phyloP scores from a whole-genome alignment of 2,888 invertebrate genomes.

The Apodemia mormo region DNA sequence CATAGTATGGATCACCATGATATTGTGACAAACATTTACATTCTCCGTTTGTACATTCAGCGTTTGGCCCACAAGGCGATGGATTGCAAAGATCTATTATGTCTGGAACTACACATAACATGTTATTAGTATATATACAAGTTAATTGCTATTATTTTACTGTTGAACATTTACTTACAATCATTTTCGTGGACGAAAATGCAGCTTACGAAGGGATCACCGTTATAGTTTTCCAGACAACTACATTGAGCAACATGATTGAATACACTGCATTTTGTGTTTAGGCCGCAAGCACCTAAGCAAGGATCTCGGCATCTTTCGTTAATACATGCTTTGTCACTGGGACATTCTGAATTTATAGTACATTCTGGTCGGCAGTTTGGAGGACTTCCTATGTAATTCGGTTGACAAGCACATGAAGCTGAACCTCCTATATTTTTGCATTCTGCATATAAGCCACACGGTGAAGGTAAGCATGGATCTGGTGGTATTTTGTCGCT shows the following conservation, averaged over 20 bases:
- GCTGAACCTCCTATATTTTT: constrained; percentile 78
- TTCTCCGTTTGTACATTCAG: constrained; percentile 85
- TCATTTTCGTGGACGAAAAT: constrained; percentile 54
- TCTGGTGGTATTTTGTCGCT: constrained; percentile 54
- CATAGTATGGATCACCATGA: constrained; percentile 88
- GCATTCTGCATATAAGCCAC: constrained; percentile 85
- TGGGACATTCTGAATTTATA: constrained; percentile 86
- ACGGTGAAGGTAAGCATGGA: constrained; percentile 86
- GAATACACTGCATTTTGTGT: constrained; percentile 81
- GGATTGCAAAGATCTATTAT: constrained; percentile 83
- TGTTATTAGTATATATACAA: not conserved
- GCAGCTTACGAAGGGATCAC: constrained; percentile 83
- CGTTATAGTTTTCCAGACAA: constrained; percentile 79
- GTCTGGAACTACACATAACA: constrained; percentile 43
- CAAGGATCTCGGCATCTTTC: constrained; percentile 86
- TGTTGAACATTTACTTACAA: constrained; percentile 45
- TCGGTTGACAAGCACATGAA: constrained; percentile 82
- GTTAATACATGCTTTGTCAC: constrained; percentile 84
- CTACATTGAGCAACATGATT: constrained; percentile 85
- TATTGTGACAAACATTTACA: constrained; percentile 88
- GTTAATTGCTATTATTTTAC: not conserved
- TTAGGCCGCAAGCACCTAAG: constrained; percentile 84
- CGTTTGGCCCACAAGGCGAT: constrained; percentile 87
- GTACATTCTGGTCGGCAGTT: constrained; percentile 86
- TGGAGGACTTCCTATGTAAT: constrained; percentile 84